Evolutionary conservation across 2,888 invertebrate species (phyloP), one percentile per base, ranked within the genome.

Genomic region (Ashinkailepas kermadecensis): DNA sequence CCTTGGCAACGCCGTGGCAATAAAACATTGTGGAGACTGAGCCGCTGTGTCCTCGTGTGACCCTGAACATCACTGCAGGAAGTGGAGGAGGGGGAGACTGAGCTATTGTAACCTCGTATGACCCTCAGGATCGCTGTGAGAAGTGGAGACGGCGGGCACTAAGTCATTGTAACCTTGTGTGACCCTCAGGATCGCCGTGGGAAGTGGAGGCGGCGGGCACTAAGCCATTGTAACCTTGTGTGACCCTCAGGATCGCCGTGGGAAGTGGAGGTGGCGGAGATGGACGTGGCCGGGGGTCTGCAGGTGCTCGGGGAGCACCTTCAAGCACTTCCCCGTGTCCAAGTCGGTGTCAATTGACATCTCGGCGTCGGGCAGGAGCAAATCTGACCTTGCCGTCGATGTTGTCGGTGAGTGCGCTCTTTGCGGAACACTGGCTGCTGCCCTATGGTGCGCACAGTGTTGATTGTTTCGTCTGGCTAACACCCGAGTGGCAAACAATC

Each of bases 161-260:
- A n/a, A n/a, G n/a, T n/a, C 39, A n/a, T n/a, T n/a, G n/a, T n/a
- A n/a, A n/a, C n/a, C n/a, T n/a, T n/a, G n/a, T n/a, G n/a, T n/a
- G n/a, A n/a, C n/a, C n/a, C n/a, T n/a, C 89, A 95, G 95, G 96
- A 86, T 96, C 96, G 89, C 96, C 96, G 89, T 96, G 96, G 96
- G 92, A 92, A 90, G 94, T 96, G 87, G 92, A 93, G 89, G 94
- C 96, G 88, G 93, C 95, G 93, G 88, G n/a, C n/a, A n/a, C n/a
- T n/a, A n/a, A n/a, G n/a, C n/a, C 39, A 39, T 39, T 39, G 39
- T 39, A 39, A 39, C 39, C 39, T 39, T 4, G 39, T 39, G 39
- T 39, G 39, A 39, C 39, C 39, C 39, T 39, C 89, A 95, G 95
- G 96, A 86, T 96, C 96, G 89, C 96, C 96, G 89, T 96, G 96